Evolutionary conservation across 1,140 invertebrate genomes (phyloP), one percentile per base, ranked within the genome.

Genomic region (Brachionus manjavacas): DNA sequence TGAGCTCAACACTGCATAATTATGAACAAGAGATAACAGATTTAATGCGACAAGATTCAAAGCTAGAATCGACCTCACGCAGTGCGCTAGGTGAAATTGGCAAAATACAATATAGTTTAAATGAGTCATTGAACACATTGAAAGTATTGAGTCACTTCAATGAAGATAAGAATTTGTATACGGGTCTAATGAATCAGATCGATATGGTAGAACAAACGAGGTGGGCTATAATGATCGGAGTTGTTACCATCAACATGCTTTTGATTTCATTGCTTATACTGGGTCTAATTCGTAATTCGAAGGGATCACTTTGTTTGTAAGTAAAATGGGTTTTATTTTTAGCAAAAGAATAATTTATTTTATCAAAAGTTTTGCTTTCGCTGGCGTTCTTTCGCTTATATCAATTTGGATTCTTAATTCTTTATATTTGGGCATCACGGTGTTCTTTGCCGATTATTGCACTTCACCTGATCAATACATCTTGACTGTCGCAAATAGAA

Each of bases 201-300:
- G 16, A 68, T 14, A 20, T 68, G 23, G 16, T 46, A 9, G 79
- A 81, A 64, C 52, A 81, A 41, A 81, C 79, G 1, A 81, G 79
- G 66, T 81, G 79, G 79, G 79, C 79, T 12, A 68, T 81, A 11
- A 81, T 81, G 79, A 81, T 81, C 28, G 79, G 79, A 28, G 79
- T 81, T 12, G 79, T 81, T 3, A 81, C 79, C 12, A 16, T 81
- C 3, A 81, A 81, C 64, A 81, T 81, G 79, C 35, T 81, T 8
- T 14, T 81, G n/a, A 68, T 81, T 68, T 39, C 64, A 14, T 35
- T 81, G 20, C 52, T 81, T 4, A 46, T 68, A 41, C 12, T 81
- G 9, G 79, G 79, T 12, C 31, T 81, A n/a, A 68, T 81, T 12
- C 79, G 79, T 0, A 81, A 81, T 64, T 81, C 79, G 0, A 81